Evolutionary conservation across 2,113 vertebrate species (phyloP).

Genomic region (Seriola aureovittata): DNA sequence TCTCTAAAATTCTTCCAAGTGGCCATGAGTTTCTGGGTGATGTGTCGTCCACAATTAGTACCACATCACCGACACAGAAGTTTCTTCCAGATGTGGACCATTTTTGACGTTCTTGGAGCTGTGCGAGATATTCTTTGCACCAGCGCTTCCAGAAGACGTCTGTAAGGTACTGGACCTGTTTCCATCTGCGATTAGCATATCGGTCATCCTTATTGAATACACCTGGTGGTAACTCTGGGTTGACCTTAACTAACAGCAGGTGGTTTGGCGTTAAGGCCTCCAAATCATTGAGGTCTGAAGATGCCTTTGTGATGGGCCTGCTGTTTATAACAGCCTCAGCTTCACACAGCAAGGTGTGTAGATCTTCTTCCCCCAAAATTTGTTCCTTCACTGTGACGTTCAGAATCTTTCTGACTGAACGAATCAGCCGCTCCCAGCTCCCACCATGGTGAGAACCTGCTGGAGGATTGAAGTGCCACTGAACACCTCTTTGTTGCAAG

Average conservation of each 20-base stretch:
- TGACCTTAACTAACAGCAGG: conserved; percentile 41
- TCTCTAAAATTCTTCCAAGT: too few species aligned
- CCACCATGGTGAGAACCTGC: conserved; percentile 38
- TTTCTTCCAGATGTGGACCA: too few species aligned
- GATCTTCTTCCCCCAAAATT: conserved; percentile 33
- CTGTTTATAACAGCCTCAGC: conserved; percentile 47
- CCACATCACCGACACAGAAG: too few species aligned
- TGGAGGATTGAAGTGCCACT: conserved; percentile 30
- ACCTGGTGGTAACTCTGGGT: conserved; percentile 42
- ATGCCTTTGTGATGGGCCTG: conserved; percentile 44
- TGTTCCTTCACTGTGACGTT: conserved; percentile 29
- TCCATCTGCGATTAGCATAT: conserved; percentile 28
- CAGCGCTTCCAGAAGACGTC: too few species aligned
- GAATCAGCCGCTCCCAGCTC: conserved; percentile 27
- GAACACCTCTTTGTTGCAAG: not conserved
- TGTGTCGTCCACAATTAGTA: too few species aligned
- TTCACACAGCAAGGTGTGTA: conserved; percentile 45
- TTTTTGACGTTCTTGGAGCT: too few species aligned
- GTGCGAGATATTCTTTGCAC: too few species aligned
- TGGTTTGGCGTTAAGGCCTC: conserved; percentile 49
- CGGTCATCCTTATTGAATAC: conserved; percentile 44
- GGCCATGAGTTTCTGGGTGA: too few species aligned
- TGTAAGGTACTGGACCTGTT: not conserved
- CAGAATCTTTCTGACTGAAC: conserved; percentile 33
- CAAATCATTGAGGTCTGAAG: conserved; percentile 38